A percentile compares a stretch with the other conserved stretches of the same genome.
Conservation (phyloP, 2,888 invertebrate genomes). For the Erebia epiphron region DNA sequence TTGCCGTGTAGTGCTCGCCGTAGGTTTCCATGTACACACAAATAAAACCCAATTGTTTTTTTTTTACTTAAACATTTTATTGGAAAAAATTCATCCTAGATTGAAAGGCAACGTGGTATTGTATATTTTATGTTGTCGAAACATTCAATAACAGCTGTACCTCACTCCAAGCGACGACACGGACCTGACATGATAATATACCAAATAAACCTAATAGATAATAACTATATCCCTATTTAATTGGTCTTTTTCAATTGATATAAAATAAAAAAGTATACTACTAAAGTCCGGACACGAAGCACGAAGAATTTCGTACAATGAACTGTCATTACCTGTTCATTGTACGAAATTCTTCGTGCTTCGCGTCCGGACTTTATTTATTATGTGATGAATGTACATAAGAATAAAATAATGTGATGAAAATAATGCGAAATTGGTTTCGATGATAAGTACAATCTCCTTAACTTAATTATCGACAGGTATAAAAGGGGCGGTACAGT, state of each 20-base stretch:
- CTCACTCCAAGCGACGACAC: conserved; percentile 36
- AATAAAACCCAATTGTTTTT: conserved; percentile 47
- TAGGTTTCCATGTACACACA: neutral
- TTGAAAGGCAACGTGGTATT: conserved; percentile 83
- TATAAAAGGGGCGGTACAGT: no score
- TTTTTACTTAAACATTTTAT: conserved; percentile 81
- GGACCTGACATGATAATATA: conserved; percentile 20
- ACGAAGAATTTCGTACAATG: no score
- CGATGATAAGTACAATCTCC: neutral
- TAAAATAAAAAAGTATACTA: no score
- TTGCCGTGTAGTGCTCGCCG: no score
- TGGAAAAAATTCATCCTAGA: conserved; percentile 79
- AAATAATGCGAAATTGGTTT: neutral
- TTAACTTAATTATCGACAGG: no score
- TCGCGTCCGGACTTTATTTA: no score
- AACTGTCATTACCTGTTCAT: no score
- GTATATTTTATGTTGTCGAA: conserved; percentile 73
- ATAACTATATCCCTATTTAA: no score
- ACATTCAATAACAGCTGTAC: conserved; percentile 49
- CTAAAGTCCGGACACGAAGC: no score
- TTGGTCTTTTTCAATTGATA: no score
- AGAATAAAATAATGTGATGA: neutral
- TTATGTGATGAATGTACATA: neutral
- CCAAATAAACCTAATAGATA: no score
- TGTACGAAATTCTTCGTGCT: no score